Conservation (phyloP, 2,113 vertebrate genomes). For the Eptesicus fuscus region DNA sequence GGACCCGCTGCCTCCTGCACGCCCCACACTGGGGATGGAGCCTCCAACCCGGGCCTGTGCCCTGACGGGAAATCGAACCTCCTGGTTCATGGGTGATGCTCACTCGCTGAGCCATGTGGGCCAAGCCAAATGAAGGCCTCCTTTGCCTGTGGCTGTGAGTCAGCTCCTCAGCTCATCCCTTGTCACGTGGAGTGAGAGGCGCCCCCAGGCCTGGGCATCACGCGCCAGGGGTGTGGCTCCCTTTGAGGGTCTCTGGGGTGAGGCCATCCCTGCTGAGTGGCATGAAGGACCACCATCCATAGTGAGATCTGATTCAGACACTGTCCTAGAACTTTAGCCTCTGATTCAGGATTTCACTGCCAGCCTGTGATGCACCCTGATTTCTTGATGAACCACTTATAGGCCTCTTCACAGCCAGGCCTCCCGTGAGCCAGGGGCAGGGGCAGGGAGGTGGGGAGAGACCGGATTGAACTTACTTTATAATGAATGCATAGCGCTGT, state of each 20-base stretch:
- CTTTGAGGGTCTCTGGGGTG: not conserved
- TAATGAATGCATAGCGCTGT: not conserved
- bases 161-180: not conserved
- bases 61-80: no score
- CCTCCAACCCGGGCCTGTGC: no score
- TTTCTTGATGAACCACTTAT: not conserved
- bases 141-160: not conserved
- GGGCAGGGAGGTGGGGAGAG: not conserved
- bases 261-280: not conserved
- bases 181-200: not conserved
- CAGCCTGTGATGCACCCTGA: not conserved
- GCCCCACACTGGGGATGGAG: no score
- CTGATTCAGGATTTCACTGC: not conserved
- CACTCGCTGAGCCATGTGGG: rapidly evolving
- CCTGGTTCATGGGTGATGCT: no score
- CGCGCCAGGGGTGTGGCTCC: not conserved
- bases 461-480: not conserved
- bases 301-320: not conserved
- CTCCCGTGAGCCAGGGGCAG: not conserved
- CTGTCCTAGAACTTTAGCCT: slow-evolving; percentile 26
- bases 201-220: not conserved
- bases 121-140: not conserved
- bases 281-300: not conserved
- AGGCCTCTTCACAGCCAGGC: not conserved
- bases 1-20: no score